A percentile compares a stretch with the other conserved stretches of the same genome.
These are phyloP conservation scores for Elgaria multicarinata DNA, from an alignment of 2,113 vertebrate species.

Conservation along the genomic window DNA sequence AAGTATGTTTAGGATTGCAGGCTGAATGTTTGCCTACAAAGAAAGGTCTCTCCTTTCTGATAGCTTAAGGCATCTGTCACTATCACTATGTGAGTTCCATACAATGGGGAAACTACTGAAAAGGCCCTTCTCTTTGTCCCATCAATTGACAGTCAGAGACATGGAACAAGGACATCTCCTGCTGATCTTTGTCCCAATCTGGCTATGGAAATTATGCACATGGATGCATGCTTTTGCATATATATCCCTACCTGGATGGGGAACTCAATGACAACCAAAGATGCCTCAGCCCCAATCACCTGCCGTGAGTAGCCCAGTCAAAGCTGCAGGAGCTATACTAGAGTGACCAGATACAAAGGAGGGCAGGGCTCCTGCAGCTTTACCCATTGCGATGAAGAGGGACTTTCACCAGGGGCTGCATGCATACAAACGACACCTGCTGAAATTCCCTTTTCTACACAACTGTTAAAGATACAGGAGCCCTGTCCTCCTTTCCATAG, in stretches of 20 bases:
- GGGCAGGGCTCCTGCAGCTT: too few species aligned
- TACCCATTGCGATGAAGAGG: too few species aligned
- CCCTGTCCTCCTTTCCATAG: too few species aligned
- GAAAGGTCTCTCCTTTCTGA: neutral
- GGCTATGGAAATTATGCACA: neutral
- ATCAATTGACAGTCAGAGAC: neutral
- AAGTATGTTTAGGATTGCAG: neutral
- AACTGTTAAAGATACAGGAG: too few species aligned
- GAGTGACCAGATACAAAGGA: too few species aligned
- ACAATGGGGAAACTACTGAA: neutral
- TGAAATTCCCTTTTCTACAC: too few species aligned
- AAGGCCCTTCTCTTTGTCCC: neutral
- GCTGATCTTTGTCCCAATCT: too few species aligned
- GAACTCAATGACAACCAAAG: neutral
- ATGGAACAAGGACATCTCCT: neutral
- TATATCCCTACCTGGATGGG: neutral
- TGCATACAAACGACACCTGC: too few species aligned
- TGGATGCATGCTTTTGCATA: neutral
- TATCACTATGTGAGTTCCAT: neutral
- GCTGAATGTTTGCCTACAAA: neutral
- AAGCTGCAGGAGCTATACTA: too few species aligned
- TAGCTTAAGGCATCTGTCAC: neutral
- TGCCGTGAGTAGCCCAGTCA: neutral
- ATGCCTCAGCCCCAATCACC: neutral
- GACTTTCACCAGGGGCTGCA: too few species aligned